phyloP scores from a whole-genome alignment of 2,797 vertebrate genomes.

The Gallinago stenura region DNA sequence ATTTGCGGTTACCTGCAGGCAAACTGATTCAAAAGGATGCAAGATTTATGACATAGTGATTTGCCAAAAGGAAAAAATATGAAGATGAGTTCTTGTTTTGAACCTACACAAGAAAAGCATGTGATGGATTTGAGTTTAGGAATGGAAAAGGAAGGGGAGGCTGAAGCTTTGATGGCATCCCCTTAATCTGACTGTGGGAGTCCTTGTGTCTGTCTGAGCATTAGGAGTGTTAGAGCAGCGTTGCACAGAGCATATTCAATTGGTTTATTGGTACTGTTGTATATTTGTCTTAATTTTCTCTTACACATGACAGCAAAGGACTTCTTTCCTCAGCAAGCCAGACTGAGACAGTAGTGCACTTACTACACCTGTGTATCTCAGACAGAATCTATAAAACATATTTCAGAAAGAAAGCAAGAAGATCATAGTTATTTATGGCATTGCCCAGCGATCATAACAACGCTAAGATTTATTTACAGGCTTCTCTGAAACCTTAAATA shows the following conservation, averaged over 20 bases:
- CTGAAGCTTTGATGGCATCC: not conserved
- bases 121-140: not conserved
- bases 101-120: not conserved
- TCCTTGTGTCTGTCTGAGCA: not conserved
- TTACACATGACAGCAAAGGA: not conserved
- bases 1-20: not conserved
- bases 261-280: not conserved
- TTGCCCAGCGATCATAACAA: not conserved
- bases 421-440: not conserved
- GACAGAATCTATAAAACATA: not conserved
- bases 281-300: not conserved
- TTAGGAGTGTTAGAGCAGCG: not conserved
- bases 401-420: not conserved
- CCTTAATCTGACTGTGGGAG: not conserved
- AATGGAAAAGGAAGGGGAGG: not conserved
- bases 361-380: not conserved
- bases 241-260: not conserved
- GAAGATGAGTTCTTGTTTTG: not conserved
- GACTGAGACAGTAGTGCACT: not conserved
- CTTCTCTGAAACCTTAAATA: not conserved
- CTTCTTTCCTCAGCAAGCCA: not conserved
- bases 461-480: not conserved
- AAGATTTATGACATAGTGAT: fast-evolving
- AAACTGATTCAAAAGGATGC: not conserved
- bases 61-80: not conserved